Base-by-base conservation (phyloP, 1,140 invertebrate genomes). In the Drosophila rhopaloa region DNA sequence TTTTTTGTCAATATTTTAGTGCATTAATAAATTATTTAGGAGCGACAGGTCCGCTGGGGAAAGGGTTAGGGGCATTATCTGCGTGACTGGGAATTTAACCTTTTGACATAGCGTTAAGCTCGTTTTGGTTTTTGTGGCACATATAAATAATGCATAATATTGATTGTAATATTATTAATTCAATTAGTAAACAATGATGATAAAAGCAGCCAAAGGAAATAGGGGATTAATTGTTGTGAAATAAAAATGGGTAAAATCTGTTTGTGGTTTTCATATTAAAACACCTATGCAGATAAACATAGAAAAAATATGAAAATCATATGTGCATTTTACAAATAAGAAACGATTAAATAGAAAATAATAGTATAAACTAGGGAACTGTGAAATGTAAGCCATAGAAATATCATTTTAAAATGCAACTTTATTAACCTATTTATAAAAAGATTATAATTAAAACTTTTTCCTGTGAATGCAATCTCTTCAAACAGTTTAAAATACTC, bases 21-120 rank as follows among this genome's bases (percentile, higher is more conserved):
- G 50, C 70, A 81, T 81, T 82, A 79, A 82, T 82, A 70, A 82
- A 82, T 82, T 82, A 82, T 83, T 82, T 79, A 57, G 56, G 35
- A n/a, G 40, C 40, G 62, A 75, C 59, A 57, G 71, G 44, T 57
- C 35, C 13, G 27, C 37, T 38, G 8, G 35, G 46, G 24, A 35
- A 53, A 66, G 44, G 61, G 65, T 66, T 66, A 44, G 47, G 47
- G 44, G 19, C 38, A 32, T 71, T 41, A 24, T 46, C 19, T 24
- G 32, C 29, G 27, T 61, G 27, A 60, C 38, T 65, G 68, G 35
- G 29, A 47, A 50, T 74, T 83, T 80, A 86, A 78, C 68, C 82
- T 63, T 74, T 81, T 81, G 73, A 86, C 74, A 77, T 65, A 54
- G 59, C 59, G 16, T 37, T 82, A 70, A 70, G 62, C 50, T 61